phyloP scores from a whole-genome alignment of 2,888 invertebrate genomes.

The Chouioia cunea region DNA sequence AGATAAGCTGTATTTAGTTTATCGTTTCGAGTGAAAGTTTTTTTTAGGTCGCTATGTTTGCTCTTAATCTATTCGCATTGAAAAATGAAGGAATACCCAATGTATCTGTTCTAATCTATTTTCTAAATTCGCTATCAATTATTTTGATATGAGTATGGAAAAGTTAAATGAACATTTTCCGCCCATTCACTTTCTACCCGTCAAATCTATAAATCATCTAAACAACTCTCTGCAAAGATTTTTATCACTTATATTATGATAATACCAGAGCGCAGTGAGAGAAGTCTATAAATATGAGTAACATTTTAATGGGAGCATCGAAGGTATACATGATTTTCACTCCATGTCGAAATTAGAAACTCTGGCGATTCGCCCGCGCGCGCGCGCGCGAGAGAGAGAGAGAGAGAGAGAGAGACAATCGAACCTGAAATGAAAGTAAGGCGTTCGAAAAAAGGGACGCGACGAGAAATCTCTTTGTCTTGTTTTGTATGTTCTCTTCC shows the following conservation, averaged over 20 bases:
- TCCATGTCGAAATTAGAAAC: conserved; percentile 1
- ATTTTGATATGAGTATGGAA: too few species aligned
- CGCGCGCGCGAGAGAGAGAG: conserved; percentile 41
- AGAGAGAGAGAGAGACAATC: conserved; percentile 53
- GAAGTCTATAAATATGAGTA: conserved; percentile 11
- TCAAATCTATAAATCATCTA: too few species aligned
- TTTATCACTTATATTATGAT: conserved; percentile 5
- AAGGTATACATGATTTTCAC: neutral
- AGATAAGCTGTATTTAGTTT: too few species aligned
- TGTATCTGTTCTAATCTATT: too few species aligned
- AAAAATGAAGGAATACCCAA: too few species aligned
- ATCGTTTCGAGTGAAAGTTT: too few species aligned
- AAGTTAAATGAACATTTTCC: too few species aligned
- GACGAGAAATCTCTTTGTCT: conserved; percentile 51
- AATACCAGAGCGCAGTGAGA: neutral
- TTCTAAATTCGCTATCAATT: too few species aligned
- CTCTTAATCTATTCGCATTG: too few species aligned
- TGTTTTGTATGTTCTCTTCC: conserved; percentile 25
- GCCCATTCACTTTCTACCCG: too few species aligned
- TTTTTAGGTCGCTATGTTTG: too few species aligned
- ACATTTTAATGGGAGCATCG: neutral
- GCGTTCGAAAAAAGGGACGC: conserved; percentile 32
- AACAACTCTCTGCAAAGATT: too few species aligned
- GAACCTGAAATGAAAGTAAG: conserved; percentile 47
- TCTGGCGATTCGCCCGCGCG: conserved; percentile 2